phyloP scores from a whole-genome alignment of 2,888 invertebrate genomes.

The Dynastes maya region DNA sequence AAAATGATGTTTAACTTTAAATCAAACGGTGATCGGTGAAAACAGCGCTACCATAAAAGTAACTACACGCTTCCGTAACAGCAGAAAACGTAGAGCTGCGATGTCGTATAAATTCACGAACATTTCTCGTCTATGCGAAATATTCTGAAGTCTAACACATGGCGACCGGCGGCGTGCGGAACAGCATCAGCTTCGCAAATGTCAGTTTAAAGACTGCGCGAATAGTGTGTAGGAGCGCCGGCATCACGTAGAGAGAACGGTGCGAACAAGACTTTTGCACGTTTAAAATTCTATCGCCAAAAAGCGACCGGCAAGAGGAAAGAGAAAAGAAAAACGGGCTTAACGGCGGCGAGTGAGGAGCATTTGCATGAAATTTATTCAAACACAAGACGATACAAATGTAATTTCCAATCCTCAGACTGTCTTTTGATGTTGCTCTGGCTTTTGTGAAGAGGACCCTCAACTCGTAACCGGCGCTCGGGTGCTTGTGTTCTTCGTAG shows the following conservation, averaged over 20 bases:
- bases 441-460: conserved; percentile 57
- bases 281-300: conserved; percentile 43
- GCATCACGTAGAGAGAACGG: conserved; percentile 14
- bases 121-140: conserved; percentile 26
- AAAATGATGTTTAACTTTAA: neutral
- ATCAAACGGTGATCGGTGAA: neutral
- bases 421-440: conserved; percentile 61
- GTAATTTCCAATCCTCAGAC: conserved; percentile 61
- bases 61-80: neutral
- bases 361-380: conserved; percentile 62
- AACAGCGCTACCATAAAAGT: conserved; percentile 14
- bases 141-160: conserved; percentile 35
- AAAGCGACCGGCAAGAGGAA: conserved; percentile 22
- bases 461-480: conserved; percentile 37
- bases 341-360: conserved; percentile 43
- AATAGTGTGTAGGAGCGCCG: conserved; percentile 19
- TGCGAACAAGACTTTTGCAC: conserved; percentile 13
- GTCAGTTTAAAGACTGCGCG: conserved; percentile 44
- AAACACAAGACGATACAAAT: conserved; percentile 60
- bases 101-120: conserved; percentile 23
- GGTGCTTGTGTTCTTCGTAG: conserved; percentile 52
- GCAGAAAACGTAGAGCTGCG: conserved; percentile 4
- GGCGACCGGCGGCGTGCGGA: conserved; percentile 4
- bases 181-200: conserved; percentile 36
- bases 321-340: neutral